Evolutionary conservation across 2,888 invertebrate species (phyloP).

Genomic region (Cantharis nigra): DNA sequence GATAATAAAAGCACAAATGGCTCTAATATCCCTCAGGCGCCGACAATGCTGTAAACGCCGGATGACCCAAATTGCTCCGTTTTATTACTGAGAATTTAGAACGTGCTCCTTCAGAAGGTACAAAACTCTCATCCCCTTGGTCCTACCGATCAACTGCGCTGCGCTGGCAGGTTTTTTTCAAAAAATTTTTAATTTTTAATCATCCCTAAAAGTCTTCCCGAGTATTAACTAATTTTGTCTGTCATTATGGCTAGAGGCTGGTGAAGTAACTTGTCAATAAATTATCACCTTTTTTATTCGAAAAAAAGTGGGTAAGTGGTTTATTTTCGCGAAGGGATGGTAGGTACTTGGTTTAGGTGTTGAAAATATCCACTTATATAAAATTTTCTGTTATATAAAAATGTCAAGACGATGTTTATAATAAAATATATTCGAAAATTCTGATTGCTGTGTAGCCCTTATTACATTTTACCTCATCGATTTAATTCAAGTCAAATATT

Average conservation of each 20-base stretch:
- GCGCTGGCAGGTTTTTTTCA: not conserved
- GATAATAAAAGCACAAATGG: not conserved
- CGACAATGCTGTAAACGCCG: constrained; percentile 13
- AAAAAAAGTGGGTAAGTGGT: constrained; percentile 36
- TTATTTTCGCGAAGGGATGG: constrained; percentile 47
- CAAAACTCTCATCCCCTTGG: not conserved
- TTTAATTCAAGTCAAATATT: not conserved
- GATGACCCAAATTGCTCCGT: constrained; percentile 16
- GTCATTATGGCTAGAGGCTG: constrained; percentile 24
- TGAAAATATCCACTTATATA: not conserved
- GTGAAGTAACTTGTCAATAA: constrained; percentile 42
- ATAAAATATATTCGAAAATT: no score
- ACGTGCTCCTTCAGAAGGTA: constrained; percentile 13
- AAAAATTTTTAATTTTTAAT: not conserved
- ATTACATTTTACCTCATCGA: constrained; percentile 62
- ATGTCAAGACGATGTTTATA: not conserved
- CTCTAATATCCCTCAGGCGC: constrained; percentile 11
- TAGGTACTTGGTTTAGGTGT: constrained; percentile 18
- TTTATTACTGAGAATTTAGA: constrained; percentile 16
- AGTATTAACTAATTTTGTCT: not conserved
- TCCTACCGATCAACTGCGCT: not conserved
- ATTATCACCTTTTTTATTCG: constrained; percentile 37
- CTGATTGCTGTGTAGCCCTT: constrained; percentile 31
- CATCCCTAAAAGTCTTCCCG: not conserved
- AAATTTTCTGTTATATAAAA: not conserved